Evolutionary conservation across 1,140 invertebrate species (phyloP), one percentile per base, ranked within the genome.

Genomic region (Leptinotarsa lineolata): DNA sequence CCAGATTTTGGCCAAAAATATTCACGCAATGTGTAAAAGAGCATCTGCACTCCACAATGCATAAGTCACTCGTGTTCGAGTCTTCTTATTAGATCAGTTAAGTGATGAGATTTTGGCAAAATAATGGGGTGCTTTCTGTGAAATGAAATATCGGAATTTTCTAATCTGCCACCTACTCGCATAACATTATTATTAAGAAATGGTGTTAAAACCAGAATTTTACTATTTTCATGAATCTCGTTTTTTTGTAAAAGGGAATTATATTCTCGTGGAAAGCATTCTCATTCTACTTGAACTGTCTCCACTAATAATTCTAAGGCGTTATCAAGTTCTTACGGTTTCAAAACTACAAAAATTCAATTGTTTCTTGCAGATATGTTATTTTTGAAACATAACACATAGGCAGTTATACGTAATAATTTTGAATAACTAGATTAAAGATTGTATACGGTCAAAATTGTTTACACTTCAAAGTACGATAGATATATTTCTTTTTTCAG

Each of bases 41-140:
- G n/a, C 21, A 15, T 18, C 18, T 75, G 74, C 15, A 63, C 4
- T 2, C 74, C 74, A 11, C 64, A 70, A 68, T 72, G 70, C 18
- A 20, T 0, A 1, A 70, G 21, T 5, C 18, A 18, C 3, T 46
- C 22, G 45, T 74, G 73, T 58, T 64, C 63, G 20, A 64, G 18
- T 15, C 5, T 30, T 16, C 70, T 6, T 20, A 73, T 20, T 21
- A 73, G 45, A 12, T 30, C 22, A 15, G 59, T 45, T 12, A 73
- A 21, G 15, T 22, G 21, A 60, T 59, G 11, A 30, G 58, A 59
- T 24, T 15, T 30, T 12, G 67, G 48, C 11, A 84, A 64, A 6
- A 87, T 60, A 5, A 86, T 83, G 0, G 84, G 86, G 78, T 86
- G 84, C n/a, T 72, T 84, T 85, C 44, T 81, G 77, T 81, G 77